Base-by-base conservation (phyloP, 2,113 vertebrate genomes). In the Melanotaenia duboulayi region DNA sequence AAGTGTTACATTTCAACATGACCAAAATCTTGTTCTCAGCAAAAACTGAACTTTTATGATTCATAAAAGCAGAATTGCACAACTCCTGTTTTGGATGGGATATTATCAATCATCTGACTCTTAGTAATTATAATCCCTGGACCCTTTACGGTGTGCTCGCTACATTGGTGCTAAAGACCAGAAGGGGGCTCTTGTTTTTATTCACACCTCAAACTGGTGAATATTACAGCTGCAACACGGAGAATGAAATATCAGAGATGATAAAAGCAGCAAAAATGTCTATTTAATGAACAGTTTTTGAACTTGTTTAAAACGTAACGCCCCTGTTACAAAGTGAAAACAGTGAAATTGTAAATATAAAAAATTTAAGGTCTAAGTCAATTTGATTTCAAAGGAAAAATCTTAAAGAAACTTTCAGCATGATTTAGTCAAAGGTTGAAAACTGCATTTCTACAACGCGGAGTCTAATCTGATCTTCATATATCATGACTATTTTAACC, bases 1-100 rank as follows among this genome's bases (percentile, higher is more conserved):
- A 17, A 42, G 50, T 54, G 17, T 9, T 25, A 66, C 64, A 16
- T 25, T 54, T 19, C 49, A 65, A 52, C 20, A 65, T 40, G 44
- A 19, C 2, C 44, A 48, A 71, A 40, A 61, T 10, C 16, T 42
- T 1, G n/a, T 6, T 20, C 17, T 25, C 25, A 72, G 51, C 51
- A 63, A 48, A 50, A 68, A 59, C 14, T 19, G 16, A 32, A 42
- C 13, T 22, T 50, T 65, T 8, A 56, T 32, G n/a, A 19, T 12
- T 58, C 24, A 46, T 67, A 48, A 76, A 82, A 19, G 0, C 11
- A 50, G 2, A 20, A 44, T 40, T 57, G 44, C 20, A 55, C 7
- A 7, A 2, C 22, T 25, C 11, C 23, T 0, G 7, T 25, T 39
- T 64, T 32, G 3, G 14, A 19, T 25, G 32, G 16, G 25, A 32